phyloP scores from a whole-genome alignment of 1,140 invertebrate species.

The Drosophila virilis region DNA sequence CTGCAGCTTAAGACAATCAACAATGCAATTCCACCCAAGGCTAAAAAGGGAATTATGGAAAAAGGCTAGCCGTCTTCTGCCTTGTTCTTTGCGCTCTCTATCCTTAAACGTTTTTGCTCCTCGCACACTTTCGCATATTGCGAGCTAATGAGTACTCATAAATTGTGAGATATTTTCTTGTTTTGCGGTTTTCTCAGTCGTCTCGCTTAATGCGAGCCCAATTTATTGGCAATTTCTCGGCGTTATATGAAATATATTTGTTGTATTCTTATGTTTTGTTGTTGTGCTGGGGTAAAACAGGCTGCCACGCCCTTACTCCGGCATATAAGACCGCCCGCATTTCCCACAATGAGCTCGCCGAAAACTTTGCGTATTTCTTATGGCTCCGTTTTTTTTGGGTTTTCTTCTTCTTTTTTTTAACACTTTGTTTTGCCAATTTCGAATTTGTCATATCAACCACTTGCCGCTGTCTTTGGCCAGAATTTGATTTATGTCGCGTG shows the following conservation, averaged over 20 bases:
- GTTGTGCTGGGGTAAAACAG: background rate
- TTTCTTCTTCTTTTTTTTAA: slow-evolving; percentile 1
- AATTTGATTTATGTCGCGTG: slow-evolving; percentile 29
- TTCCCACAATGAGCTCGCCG: slow-evolving; percentile 25
- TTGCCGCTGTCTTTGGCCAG: slow-evolving; percentile 27
- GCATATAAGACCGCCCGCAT: slow-evolving; percentile 25
- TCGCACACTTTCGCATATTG: background rate
- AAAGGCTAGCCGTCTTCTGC: background rate
- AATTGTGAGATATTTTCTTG: slow-evolving; percentile 58
- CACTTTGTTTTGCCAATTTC: slow-evolving; percentile 25
- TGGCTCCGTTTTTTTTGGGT: background rate
- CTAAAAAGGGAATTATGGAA: too few species aligned
- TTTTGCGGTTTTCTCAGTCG: slow-evolving; percentile 17
- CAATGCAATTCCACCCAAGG: too few species aligned
- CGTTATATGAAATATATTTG: slow-evolving; percentile 34
- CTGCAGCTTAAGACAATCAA: too few species aligned
- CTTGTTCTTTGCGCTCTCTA: slow-evolving; percentile 17
- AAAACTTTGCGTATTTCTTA: slow-evolving; percentile 23
- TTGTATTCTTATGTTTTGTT: background rate
- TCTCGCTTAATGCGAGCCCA: slow-evolving; percentile 53
- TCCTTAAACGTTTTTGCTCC: slow-evolving; percentile 15
- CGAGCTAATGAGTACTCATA: slow-evolving; percentile 71
- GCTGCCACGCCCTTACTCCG: slow-evolving; percentile 3
- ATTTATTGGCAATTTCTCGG: slow-evolving; percentile 75
- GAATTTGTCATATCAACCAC: slow-evolving; percentile 73